Evolutionary conservation across 2,113 vertebrate genomes (phyloP).

Genomic region (Salvelinus fontinalis): DNA sequence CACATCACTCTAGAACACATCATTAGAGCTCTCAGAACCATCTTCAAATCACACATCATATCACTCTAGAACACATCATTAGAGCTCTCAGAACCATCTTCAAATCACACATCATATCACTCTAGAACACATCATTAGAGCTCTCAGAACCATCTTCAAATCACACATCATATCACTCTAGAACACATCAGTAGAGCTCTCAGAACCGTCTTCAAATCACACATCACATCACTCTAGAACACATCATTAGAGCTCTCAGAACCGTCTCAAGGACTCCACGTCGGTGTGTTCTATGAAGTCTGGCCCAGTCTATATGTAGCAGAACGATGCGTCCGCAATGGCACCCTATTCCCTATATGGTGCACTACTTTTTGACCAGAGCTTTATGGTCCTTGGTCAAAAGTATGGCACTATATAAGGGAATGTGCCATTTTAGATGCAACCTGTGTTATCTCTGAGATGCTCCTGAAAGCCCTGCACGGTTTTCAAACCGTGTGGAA

Average conservation of each 20-base stretch:
- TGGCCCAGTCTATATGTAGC: constrained; percentile 75
- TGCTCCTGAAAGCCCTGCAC: constrained; percentile 56
- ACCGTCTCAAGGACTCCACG: constrained; percentile 59
- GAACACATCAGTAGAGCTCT: constrained; percentile 53
- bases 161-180: constrained; percentile 52
- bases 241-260: constrained; percentile 32
- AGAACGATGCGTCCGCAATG: constrained; percentile 15
- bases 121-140: constrained; percentile 59
- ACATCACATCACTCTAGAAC: constrained; percentile 60
- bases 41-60: constrained; percentile 45
- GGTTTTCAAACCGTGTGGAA: constrained; percentile 41
- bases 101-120: constrained; percentile 35
- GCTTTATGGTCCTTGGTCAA: too few relatives aligned
- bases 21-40: constrained; percentile 54
- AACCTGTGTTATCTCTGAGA: constrained; percentile 68
- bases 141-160: constrained; percentile 60
- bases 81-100: constrained; percentile 61
- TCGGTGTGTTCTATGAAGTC: constrained; percentile 59
- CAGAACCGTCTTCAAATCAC: constrained; percentile 56
- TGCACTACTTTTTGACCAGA: too few relatives aligned
- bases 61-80: constrained; percentile 60
- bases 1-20: too few relatives aligned
- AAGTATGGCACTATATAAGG: too few relatives aligned
- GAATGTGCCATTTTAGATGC: constrained; percentile 47
- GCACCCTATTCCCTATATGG: too few relatives aligned